These are phyloP conservation scores for Drosophila orena DNA, from an alignment of 1,140 invertebrate species.

Conservation along the genomic window DNA sequence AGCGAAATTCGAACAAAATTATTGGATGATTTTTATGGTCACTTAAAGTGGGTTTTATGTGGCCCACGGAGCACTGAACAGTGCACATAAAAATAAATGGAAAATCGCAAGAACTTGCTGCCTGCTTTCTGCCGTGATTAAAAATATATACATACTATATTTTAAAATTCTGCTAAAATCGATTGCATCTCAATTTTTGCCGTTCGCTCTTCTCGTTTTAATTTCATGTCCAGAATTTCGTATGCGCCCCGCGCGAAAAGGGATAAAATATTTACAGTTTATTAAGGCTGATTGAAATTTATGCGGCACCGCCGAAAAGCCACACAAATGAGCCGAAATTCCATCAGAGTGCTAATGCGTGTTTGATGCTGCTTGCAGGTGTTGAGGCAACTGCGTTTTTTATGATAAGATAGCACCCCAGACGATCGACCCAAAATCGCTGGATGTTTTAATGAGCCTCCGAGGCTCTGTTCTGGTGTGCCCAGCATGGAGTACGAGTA, in stretches of 20 bases:
- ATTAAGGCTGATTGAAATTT: conserved; percentile 77
- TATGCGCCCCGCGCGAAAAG: conserved; percentile 24
- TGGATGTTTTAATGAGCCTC: conserved; percentile 69
- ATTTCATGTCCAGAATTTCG: conserved; percentile 37
- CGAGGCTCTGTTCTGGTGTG: neutral
- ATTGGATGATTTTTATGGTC: conserved; percentile 60
- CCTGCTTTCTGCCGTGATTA: conserved; percentile 28
- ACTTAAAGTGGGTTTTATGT: conserved; percentile 49
- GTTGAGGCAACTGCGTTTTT: conserved; percentile 77
- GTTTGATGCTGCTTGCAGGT: conserved; percentile 74
- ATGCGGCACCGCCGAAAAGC: conserved; percentile 49
- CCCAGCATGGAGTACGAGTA: conserved; percentile 19
- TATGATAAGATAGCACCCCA: conserved; percentile 77
- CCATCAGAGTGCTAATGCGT: conserved; percentile 73
- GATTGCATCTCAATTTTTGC: conserved; percentile 43
- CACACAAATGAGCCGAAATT: conserved; percentile 49
- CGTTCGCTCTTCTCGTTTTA: conserved; percentile 35
- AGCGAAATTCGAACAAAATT: conserved; percentile 56
- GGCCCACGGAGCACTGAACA: neutral
- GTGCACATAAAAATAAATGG: conserved; percentile 30
- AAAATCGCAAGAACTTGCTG: conserved; percentile 6
- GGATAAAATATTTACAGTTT: conserved; percentile 65
- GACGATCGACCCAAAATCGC: conserved; percentile 22
- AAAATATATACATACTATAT: conserved; percentile 35
- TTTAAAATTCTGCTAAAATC: conserved; percentile 35